phyloP scores from a whole-genome alignment of 2,113 vertebrate species.

The Colius striatus region DNA sequence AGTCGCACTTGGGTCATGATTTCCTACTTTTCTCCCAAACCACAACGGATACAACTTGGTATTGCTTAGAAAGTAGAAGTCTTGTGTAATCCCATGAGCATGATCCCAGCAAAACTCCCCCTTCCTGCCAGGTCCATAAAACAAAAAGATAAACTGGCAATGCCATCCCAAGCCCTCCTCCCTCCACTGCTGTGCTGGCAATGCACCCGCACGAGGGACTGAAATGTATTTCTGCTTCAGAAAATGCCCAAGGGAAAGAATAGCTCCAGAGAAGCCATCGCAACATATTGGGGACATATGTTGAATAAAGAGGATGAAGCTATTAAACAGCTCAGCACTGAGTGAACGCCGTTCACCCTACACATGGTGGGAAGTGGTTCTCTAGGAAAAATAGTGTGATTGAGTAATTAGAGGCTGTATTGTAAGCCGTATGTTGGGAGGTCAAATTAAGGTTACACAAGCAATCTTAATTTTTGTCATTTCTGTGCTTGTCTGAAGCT shows the following conservation, averaged over 20 bases:
- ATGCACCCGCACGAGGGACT: accelerated
- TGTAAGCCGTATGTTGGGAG: neutral
- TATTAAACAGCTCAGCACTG: neutral
- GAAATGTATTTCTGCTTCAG: neutral
- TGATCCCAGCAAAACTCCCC: neutral
- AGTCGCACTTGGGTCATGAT: neutral
- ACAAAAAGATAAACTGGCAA: accelerated
- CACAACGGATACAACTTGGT: neutral
- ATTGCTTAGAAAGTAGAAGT: neutral
- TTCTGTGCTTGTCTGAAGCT: neutral
- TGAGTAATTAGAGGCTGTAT: neutral
- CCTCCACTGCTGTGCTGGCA: neutral
- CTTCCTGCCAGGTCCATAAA: neutral
- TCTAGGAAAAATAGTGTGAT: neutral
- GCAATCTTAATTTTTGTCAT: neutral
- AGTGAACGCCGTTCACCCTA: neutral
- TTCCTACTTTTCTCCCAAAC: conserved; percentile 6
- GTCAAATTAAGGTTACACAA: neutral
- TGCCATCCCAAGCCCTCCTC: neutral
- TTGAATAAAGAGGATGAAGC: neutral
- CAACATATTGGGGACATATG: neutral
- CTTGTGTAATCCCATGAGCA: accelerated
- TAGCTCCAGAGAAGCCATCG: neutral
- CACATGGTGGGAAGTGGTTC: neutral
- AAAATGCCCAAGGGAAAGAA: neutral